A percentile compares a stretch with the other conserved stretches of the same genome.
phyloP scores from a whole-genome alignment of 2,888 invertebrate species.

The Campoplex nolae region DNA sequence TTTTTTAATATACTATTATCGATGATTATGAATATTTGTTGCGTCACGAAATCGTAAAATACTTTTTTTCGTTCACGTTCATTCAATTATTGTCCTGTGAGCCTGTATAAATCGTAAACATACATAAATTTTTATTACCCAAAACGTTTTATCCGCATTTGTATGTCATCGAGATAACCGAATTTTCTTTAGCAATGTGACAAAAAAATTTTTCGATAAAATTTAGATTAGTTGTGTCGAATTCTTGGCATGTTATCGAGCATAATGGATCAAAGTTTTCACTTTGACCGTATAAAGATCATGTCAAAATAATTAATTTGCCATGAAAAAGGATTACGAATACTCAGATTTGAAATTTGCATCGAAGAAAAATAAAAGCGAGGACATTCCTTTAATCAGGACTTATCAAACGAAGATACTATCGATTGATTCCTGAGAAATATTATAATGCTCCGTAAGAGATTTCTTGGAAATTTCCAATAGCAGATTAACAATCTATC shows the following conservation, averaged over 20 bases:
- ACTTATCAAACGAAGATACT: constrained; percentile 27
- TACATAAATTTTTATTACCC: constrained; percentile 14
- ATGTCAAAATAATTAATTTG: not conserved
- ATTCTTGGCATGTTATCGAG: not conserved
- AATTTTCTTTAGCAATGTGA: not conserved
- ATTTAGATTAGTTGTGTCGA: too few species aligned
- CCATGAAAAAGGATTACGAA: not conserved
- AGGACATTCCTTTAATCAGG: not conserved
- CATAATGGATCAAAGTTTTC: not conserved
- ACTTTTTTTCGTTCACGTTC: constrained; percentile 33
- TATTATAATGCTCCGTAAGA: constrained; percentile 8
- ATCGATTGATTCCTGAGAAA: constrained; percentile 16
- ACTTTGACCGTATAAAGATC: not conserved
- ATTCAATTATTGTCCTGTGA: constrained; percentile 31
- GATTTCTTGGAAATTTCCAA: constrained; percentile 26
- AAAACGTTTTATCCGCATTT: not conserved
- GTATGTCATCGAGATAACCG: not conserved
- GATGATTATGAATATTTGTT: not conserved
- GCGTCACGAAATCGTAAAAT: constrained; percentile 29
- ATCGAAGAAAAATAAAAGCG: not conserved
- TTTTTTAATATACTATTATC: constrained; percentile 22
- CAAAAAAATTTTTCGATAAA: not conserved
- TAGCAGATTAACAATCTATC: constrained; percentile 50
- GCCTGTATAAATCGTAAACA: constrained; percentile 44
- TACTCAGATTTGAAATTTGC: not conserved